A percentile compares a stretch with the other conserved stretches of the same genome.
Conservation (phyloP, 2,113 vertebrate genomes). For the Haemorhous mexicanus region DNA sequence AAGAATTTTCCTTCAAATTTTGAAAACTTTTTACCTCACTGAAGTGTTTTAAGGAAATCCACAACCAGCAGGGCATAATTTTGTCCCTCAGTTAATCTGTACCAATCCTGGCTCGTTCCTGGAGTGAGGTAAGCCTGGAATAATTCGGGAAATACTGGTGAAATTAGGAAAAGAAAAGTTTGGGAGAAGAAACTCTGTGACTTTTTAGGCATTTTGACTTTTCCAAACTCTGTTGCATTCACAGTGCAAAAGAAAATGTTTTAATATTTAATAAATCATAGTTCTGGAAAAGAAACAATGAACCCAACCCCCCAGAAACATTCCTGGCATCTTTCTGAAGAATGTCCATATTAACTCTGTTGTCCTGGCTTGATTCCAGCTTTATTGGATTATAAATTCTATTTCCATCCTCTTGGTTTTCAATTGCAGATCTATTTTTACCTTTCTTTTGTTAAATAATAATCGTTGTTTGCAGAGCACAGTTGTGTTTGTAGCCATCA, state of each 20-base stretch:
- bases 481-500: neutral
- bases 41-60: neutral
- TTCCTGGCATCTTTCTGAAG: neutral
- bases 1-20: neutral
- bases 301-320: neutral
- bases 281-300: neutral
- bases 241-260: neutral
- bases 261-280: neutral
- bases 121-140: neutral
- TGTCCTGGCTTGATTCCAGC: neutral
- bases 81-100: neutral
- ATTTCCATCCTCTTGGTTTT: neutral
- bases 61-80: neutral
- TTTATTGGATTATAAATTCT: neutral
- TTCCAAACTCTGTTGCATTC: neutral
- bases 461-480: neutral
- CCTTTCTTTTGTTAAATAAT: neutral
- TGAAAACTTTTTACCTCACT: neutral
- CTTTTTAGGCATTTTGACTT: neutral
- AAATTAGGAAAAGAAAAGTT: neutral
- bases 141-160: neutral
- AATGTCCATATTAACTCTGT: neutral
- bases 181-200: neutral
- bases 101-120: neutral
- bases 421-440: slow-evolving; percentile 7